phyloP scores from a whole-genome alignment of 2,797 vertebrate species.

The Enteromius mattozi region DNA sequence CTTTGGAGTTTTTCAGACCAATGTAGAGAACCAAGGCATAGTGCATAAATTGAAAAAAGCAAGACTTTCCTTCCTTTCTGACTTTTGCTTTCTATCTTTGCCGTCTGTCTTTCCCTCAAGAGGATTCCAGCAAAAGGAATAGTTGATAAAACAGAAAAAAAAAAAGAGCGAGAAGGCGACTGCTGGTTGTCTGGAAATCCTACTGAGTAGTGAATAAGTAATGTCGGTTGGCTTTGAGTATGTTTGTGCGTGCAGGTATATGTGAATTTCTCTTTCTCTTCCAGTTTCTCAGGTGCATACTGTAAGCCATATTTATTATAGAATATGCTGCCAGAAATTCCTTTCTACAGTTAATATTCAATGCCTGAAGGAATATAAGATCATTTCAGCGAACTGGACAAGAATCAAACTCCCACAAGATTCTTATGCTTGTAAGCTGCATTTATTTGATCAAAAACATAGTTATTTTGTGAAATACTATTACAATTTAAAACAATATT shows the following conservation, averaged over 20 bases:
- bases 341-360: not conserved
- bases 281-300: conserved; percentile 60
- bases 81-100: conserved; percentile 35
- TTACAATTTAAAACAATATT: not conserved
- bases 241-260: conserved; percentile 32
- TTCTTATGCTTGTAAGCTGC: not conserved
- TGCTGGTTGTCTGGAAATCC: conserved; percentile 55
- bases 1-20: conserved; percentile 21
- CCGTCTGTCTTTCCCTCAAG: conserved; percentile 61
- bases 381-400: not conserved
- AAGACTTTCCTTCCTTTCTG: not conserved
- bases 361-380: not conserved
- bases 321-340: conserved; percentile 23
- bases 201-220: conserved; percentile 73
- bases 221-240: conserved; percentile 62
- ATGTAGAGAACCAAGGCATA: not conserved
- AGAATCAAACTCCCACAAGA: not conserved
- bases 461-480: not conserved
- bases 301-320: conserved; percentile 26
- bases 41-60: conserved; percentile 50
- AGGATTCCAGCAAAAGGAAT: conserved; percentile 75
- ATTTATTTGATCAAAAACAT: not conserved
- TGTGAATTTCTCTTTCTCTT: conserved; percentile 48
- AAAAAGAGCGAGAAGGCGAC: conserved; percentile 49
- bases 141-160: conserved; percentile 71